Base-by-base conservation (phyloP, 2,888 invertebrate species). In the Macroteleia sp. region DNA sequence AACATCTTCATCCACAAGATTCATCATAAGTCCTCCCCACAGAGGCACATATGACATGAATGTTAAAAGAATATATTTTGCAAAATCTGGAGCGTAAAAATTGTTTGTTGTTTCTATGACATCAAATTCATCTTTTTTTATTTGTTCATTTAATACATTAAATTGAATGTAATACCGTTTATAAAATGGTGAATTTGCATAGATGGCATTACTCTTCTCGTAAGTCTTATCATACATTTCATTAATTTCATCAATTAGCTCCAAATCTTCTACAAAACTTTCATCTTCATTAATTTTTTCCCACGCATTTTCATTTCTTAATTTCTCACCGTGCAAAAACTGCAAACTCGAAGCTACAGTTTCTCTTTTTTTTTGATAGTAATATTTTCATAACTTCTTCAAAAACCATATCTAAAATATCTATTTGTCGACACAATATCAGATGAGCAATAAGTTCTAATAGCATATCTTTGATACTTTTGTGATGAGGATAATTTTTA, bases 21-120 rank as follows among this genome's bases (percentile, higher is more conserved):
- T 41, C 8, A 82, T 12, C 30, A 71, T 67, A 4, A 82, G n/a
- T 0, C 67, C 54, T 3, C 64, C 61, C 77, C 81, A 83, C 0
- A 81, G 16, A 3, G 57, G 32, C 3, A 50, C 39, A 17, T 80
- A 82, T 1, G 82, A 71, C 79, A 82, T 80, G 17, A 67, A 81
- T 36, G 32, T 73, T 0, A 17, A 12, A 0, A 79, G 5, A 1
- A 82, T 6, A 54, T 81, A 70, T 1, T 79, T 71, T 0, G 71
- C 52, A 22, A 80, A 77, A 25, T 67, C 12, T 22, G 54, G 54
- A 14, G 44, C 52, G 25, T 44, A 41, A 25, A 5, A 66, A 9
- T 32, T 14, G 6, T 54, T 66, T 6, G 25, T 54, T 34, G 1
- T 34, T 17, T 44, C 44, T 1, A 25, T n/a, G 1, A 66, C 34